Evolutionary conservation across 2,113 vertebrate genomes (phyloP).

Genomic region (Phaethornis superciliosus): DNA sequence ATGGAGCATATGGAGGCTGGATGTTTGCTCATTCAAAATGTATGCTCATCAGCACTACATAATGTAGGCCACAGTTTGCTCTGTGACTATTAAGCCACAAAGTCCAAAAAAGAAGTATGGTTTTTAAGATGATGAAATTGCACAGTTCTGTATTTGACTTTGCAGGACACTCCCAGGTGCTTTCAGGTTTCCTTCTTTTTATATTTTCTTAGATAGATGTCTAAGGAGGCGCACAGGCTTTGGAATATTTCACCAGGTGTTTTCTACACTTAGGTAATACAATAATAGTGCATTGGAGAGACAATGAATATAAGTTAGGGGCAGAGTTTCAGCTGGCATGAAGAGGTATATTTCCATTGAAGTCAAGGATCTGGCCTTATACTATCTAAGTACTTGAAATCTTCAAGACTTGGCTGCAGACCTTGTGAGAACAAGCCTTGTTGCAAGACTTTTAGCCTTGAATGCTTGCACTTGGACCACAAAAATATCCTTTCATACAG

Average conservation of each 20-base stretch:
- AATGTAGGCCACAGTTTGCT: not conserved
- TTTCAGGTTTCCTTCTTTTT: not conserved
- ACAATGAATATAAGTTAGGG: not conserved
- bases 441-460: conserved; percentile 45
- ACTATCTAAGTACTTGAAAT: conserved; percentile 38
- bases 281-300: not conserved
- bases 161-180: not conserved
- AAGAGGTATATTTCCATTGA: conserved; percentile 25
- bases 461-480: conserved; percentile 42
- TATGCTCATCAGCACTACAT: not conserved
- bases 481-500: conserved; percentile 42
- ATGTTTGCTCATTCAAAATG: not conserved
- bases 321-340: not conserved
- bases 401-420: conserved; percentile 43
- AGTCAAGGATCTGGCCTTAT: conserved; percentile 24
- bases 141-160: not conserved
- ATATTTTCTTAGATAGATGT: not conserved
- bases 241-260: not conserved
- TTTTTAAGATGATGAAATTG: not conserved
- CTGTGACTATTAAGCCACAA: not conserved
- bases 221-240: not conserved
- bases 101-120: not conserved
- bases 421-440: conserved; percentile 49
- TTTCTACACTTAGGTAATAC: not conserved
- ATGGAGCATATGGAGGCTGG: not conserved